A percentile compares a stretch with the other conserved stretches of the same genome.
phyloP scores from a whole-genome alignment of 2,113 vertebrate genomes.

The Pelusios castaneus region DNA sequence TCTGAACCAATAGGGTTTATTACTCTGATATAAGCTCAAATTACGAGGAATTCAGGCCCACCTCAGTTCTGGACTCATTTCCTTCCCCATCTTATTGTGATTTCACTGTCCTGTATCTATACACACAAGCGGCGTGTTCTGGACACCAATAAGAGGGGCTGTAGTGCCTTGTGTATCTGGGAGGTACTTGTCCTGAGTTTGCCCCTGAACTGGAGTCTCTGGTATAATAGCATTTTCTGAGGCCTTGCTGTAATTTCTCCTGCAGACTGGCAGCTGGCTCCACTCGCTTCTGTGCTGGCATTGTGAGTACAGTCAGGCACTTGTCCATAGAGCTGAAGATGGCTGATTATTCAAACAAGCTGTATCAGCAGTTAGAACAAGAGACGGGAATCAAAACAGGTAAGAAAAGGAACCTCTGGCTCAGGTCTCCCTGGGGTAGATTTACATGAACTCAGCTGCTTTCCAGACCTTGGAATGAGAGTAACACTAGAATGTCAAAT shows the following conservation, averaged over 20 bases:
- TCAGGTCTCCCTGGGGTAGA: not conserved
- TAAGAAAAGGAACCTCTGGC: slow-evolving; percentile 47
- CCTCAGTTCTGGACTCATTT: not conserved
- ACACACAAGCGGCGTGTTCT: not conserved
- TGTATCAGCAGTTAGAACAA: slow-evolving; percentile 90
- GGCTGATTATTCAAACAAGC: slow-evolving; percentile 92
- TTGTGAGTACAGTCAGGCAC: slow-evolving; percentile 90
- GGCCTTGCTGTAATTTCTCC: slow-evolving; percentile 3
- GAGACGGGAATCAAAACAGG: slow-evolving; percentile 94
- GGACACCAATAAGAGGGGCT: not conserved
- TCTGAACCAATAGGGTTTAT: not conserved
- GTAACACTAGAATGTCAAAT: not conserved
- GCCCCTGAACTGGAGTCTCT: not conserved
- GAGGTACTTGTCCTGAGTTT: not conserved
- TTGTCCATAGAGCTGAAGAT: slow-evolving; percentile 91
- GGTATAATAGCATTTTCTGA: not conserved
- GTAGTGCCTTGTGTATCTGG: not conserved
- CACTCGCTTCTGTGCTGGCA: slow-evolving; percentile 92
- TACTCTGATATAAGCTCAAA: not conserved
- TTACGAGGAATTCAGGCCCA: not conserved
- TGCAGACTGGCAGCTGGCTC: slow-evolving; percentile 92
- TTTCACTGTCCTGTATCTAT: not conserved
- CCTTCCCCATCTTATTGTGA: not conserved
- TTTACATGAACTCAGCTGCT: not conserved
- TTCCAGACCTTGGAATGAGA: no score